Evolutionary conservation across 2,113 vertebrate genomes (phyloP), one percentile per base, ranked within the genome.

Genomic region (Bambusicola thoracicus): DNA sequence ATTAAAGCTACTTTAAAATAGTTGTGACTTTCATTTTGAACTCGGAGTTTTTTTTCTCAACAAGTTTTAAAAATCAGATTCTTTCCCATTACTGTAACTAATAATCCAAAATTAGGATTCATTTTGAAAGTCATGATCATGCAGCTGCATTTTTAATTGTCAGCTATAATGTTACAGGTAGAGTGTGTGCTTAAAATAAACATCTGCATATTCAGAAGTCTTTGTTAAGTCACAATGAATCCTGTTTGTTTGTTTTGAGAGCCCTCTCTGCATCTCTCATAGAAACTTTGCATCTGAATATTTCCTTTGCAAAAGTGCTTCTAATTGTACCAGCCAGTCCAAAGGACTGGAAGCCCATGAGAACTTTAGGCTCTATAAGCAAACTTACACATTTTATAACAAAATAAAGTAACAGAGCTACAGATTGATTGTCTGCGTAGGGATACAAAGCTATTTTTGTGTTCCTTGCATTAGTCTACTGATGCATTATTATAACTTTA

Each of bases 131-230:
- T 25, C 1, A 11, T 53, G 22, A 36, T 62, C 7, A 11, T 32
- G n/a, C 10, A 72, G 15, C 15, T 87, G 40, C 40, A 53, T 73
- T 92, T 82, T 65, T 49, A 49, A 27, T 53, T 85, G 24, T 78
- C 4, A 13, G 0, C 5, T 11, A 0, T 78, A 5, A 27, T 49
- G 3, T 67, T 87, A n/a, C 15, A 67, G 34, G 11, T 49, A 10
- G 13, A 43, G 36, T n/a, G 9, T 55, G 16, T 63, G 48, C 51
- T 85, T 90, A 53, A 69, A 93, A 46, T 41, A 36, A 70, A 36
- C 48, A 68, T 59, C 43, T 61, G 1, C 15, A 20, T 82, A 61
- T 79, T 88, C 34, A 27, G 18, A 43, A 59, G 16, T 10, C 6
- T 87, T 89, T 16, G 5, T 51, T 69, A n/a, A 1, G 1, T 75